Evolutionary conservation across 2,113 vertebrate genomes (phyloP).

Genomic region (Plectropomus leopardus): DNA sequence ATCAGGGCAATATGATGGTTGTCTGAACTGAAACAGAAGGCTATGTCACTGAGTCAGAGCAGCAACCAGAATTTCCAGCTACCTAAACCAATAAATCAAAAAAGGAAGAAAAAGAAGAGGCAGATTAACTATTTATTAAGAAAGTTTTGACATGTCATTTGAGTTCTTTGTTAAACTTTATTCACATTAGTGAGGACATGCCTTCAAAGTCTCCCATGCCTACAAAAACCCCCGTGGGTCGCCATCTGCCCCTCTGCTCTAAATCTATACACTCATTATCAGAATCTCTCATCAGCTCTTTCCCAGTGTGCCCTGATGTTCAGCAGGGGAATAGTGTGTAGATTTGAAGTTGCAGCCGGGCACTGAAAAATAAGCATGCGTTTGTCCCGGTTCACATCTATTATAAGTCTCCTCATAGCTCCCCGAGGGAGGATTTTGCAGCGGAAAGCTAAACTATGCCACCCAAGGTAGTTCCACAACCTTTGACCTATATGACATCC

Average conservation of each 20-base stretch:
- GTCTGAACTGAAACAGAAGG: not conserved
- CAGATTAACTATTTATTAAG: not conserved
- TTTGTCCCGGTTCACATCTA: constrained; percentile 68
- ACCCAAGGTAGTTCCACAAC: constrained; percentile 79
- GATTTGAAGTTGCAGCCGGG: constrained; percentile 26
- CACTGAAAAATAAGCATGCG: constrained; percentile 35
- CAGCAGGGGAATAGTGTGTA: constrained; percentile 44
- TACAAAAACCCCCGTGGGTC: not conserved
- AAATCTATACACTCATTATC: constrained; percentile 43
- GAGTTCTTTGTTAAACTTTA: not conserved
- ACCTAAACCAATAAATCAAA: not conserved
- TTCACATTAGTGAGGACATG: not conserved
- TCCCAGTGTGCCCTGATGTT: constrained; percentile 47
- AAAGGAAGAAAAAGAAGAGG: not conserved
- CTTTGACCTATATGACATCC: constrained; percentile 73
- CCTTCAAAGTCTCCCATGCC: constrained; percentile 22
- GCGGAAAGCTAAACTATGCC: constrained; percentile 74
- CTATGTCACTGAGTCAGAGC: not conserved
- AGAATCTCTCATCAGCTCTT: constrained; percentile 42
- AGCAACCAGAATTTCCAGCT: not conserved
- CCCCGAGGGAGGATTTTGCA: constrained; percentile 64
- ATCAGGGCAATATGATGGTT: not conserved
- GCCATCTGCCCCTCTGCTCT: not conserved
- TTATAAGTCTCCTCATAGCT: constrained; percentile 58
- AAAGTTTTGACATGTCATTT: not conserved